Evolutionary conservation across 2,113 vertebrate genomes (phyloP), one percentile per base, ranked within the genome.

Genomic region (Mus pahari): DNA sequence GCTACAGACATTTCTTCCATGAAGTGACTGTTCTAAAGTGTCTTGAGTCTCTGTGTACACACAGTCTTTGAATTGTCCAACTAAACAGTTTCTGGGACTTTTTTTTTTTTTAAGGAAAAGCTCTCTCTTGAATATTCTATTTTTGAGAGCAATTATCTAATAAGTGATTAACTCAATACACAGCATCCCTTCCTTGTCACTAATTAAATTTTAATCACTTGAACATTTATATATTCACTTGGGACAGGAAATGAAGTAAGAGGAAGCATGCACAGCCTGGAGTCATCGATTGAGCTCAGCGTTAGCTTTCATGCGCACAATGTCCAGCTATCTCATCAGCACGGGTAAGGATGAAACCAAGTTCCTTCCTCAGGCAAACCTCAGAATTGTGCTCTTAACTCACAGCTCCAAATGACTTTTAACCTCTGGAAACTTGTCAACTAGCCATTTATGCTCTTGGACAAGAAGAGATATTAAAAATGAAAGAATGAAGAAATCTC

Each of bases 201-300:
- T 90, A 91, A 96, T 89, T 89, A 86, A 95, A 96, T 92, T 97
- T 96, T 95, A 89, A 96, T 94, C 92, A 96, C 39, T 55, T 92
- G 53, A 96, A 92, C 39, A 92, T 26, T 94, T 94, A 77, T n/a
- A 92, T 73, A 91, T 62, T 58, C 48, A 86, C 71, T 92, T 58
- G 45, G 39, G 53, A 86, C 24, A 95, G 20, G 33, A 97, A 96
- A 95, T 62, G 50, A 94, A 94, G 62, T 60, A 93, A 94, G 83
- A 68, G 55, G n/a, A 86, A 86, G 89, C 82, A 68, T 78, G 36
- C 62, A 91, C 93, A 24, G 50, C 5, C 89, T 96, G 68, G 90
- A 92, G 42, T 53, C 42, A 93, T 79, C 39, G 81, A 10, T 78
- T 75, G 81, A 73, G 33, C 58, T 92, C 33, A 64, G 84, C 91